Conservation (phyloP, 2,888 invertebrate species). For the Oxystoma pomonae region DNA sequence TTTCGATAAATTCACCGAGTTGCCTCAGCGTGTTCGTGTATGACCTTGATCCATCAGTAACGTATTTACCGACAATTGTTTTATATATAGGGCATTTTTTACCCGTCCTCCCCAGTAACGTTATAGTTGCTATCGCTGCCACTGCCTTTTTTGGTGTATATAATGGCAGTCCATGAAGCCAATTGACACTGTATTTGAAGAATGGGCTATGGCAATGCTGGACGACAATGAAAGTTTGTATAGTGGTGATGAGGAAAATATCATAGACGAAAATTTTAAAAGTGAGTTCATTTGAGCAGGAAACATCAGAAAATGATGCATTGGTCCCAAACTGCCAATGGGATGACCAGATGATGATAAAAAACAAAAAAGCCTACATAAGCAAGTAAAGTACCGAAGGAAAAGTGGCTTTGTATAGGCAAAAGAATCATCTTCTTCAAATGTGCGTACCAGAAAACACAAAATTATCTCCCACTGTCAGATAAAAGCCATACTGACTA, state of each 20-base stretch:
- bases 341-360: slow-evolving; percentile 5
- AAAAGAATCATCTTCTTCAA: too few species aligned
- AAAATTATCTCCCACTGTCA: too few species aligned
- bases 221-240: slow-evolving; percentile 7
- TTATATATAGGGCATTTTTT: not conserved
- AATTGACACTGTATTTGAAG: slow-evolving; percentile 4
- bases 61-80: too few species aligned
- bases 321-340: not conserved
- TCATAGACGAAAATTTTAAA: slow-evolving; percentile 2
- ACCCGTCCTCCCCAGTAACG: not conserved
- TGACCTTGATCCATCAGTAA: too few species aligned
- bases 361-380: slow-evolving; percentile 3
- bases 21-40: too few species aligned
- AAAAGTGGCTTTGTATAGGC: too few species aligned
- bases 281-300: slow-evolving; percentile 8
- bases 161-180: slow-evolving; percentile 6
- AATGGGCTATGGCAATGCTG: slow-evolving; percentile 7
- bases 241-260: slow-evolving; percentile 7
- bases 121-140: not conserved
- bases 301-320: slow-evolving; percentile 7
- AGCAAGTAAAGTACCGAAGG: slow-evolving; percentile 5
- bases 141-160: not conserved
- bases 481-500: not conserved
- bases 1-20: too few species aligned
- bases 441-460: too few species aligned